Percentiles rank a stretch among this genome's conserved stretches.
These are phyloP conservation scores for Tokudaia tokunoshimensis DNA, from an alignment of 2,797 vertebrate genomes.

Conservation along the genomic window DNA sequence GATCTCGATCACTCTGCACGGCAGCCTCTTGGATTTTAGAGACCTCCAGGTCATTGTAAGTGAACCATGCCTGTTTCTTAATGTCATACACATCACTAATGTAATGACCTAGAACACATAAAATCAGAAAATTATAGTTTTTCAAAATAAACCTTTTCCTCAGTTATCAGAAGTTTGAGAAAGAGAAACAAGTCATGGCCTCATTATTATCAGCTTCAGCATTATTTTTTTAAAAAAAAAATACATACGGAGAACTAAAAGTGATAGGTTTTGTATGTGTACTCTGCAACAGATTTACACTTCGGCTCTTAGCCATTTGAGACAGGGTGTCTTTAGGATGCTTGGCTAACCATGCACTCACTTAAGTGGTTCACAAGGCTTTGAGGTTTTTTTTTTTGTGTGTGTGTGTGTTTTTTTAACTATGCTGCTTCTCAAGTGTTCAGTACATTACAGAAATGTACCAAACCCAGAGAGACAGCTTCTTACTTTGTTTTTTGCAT, in stretches of 20 bases:
- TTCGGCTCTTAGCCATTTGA: not conserved
- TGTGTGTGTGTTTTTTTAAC: not conserved
- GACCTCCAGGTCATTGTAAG: constrained; percentile 98
- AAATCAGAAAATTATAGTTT: constrained; percentile 35
- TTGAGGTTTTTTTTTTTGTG: not conserved
- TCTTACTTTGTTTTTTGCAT: not conserved
- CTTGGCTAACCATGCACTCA: not conserved
- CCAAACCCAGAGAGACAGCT: not conserved
- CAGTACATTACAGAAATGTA: not conserved
- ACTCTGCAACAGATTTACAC: not conserved
- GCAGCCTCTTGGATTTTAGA: constrained; percentile 95
- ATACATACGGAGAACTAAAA: constrained; percentile 17
- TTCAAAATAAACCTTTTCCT: constrained; percentile 23
- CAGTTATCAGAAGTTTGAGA: constrained; percentile 30
- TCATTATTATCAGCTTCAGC: not conserved
- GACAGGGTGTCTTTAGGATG: not conserved
- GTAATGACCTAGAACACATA: constrained; percentile 93
- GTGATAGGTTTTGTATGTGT: not conserved
- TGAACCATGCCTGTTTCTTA: constrained; percentile 98
- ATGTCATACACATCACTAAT: constrained; percentile 99
- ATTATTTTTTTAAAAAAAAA: constrained; percentile 23
- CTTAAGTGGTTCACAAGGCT: not conserved
- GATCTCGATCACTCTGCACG: constrained; percentile 95
- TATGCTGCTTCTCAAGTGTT: not conserved
- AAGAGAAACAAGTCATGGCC: not conserved